These are phyloP conservation scores for Apogon talboti DNA, from an alignment of 2,797 vertebrate genomes.

Conservation along the genomic window DNA sequence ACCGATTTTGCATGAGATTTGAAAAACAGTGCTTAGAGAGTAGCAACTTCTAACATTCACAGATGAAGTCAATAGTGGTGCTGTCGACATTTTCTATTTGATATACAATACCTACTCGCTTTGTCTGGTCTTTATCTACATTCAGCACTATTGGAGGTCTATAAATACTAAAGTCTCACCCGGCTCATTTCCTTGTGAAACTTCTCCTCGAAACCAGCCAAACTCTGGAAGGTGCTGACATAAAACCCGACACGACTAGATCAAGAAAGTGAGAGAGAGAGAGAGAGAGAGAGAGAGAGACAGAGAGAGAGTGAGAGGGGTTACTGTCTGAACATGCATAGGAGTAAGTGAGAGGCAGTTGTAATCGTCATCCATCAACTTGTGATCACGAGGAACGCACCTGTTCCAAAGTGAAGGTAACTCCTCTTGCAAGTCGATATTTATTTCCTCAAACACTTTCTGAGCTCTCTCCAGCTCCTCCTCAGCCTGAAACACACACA, in stretches of 20 bases:
- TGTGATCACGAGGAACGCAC: slow-evolving; percentile 64
- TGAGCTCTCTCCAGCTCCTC: slow-evolving; percentile 96
- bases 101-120: slow-evolving; percentile 18
- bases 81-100: slow-evolving; percentile 17
- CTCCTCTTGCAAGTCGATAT: slow-evolving; percentile 96
- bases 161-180: slow-evolving; percentile 79
- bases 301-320: slow-evolving; percentile 25
- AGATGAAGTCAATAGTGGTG: background rate
- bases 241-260: slow-evolving; percentile 98
- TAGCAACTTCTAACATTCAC: background rate
- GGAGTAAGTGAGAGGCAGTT: slow-evolving; percentile 25
- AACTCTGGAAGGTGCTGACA: slow-evolving; percentile 99
- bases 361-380: slow-evolving; percentile 21
- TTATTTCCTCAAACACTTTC: slow-evolving; percentile 99
- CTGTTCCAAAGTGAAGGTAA: slow-evolving; percentile 98
- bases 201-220: slow-evolving; percentile 96
- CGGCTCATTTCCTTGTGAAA: slow-evolving; percentile 98
- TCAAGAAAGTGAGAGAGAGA: slow-evolving; percentile 16
- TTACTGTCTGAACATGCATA: slow-evolving; percentile 17
- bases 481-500: slow-evolving; percentile 88
- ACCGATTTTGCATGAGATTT: background rate
- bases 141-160: slow-evolving; percentile 2
- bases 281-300: slow-evolving; percentile 29
- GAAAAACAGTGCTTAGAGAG: background rate
- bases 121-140: slow-evolving; percentile 19